Evolutionary conservation across 2,113 vertebrate species (phyloP).

Genomic region (Spea multiplicata): DNA sequence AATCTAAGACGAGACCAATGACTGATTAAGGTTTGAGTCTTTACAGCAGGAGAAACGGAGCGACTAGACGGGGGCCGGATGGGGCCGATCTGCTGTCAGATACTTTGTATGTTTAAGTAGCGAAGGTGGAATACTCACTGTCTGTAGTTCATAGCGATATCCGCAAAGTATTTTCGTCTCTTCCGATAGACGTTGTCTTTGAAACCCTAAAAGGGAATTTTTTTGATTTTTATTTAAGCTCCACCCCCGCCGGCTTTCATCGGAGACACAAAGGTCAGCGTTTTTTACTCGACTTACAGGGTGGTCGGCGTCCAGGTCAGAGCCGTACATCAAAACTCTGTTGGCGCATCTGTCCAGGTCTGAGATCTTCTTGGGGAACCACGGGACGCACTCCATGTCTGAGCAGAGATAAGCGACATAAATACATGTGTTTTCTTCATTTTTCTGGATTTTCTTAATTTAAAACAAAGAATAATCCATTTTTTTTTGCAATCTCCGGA

Average conservation of each 20-base stretch:
- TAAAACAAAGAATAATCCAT: too few species aligned
- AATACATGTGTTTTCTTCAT: too few species aligned
- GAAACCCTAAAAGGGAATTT: slow-evolving; percentile 77
- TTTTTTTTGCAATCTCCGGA: too few species aligned
- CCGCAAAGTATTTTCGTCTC: slow-evolving; percentile 95
- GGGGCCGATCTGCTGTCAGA: too few species aligned
- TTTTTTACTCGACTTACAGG: slow-evolving; percentile 66
- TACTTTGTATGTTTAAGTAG: too few species aligned
- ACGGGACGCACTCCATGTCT: slow-evolving; percentile 84
- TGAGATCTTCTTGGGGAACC: slow-evolving; percentile 96
- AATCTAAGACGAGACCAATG: too few species aligned
- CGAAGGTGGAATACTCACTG: slow-evolving; percentile 71
- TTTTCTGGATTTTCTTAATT: too few species aligned
- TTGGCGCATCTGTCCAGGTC: slow-evolving; percentile 95
- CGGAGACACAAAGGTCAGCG: too few species aligned
- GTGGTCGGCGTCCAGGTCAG: slow-evolving; percentile 90
- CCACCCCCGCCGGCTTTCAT: neutral
- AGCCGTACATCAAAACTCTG: slow-evolving; percentile 94
- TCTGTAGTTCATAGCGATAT: slow-evolving; percentile 89
- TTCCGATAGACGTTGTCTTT: slow-evolving; percentile 96
- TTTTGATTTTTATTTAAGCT: neutral
- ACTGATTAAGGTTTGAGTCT: too few species aligned
- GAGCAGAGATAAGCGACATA: slow-evolving; percentile 44
- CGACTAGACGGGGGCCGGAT: too few species aligned
- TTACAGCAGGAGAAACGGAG: too few species aligned